Conservation (phyloP, 1,140 invertebrate genomes). For the Arctopsyche grandis region DNA sequence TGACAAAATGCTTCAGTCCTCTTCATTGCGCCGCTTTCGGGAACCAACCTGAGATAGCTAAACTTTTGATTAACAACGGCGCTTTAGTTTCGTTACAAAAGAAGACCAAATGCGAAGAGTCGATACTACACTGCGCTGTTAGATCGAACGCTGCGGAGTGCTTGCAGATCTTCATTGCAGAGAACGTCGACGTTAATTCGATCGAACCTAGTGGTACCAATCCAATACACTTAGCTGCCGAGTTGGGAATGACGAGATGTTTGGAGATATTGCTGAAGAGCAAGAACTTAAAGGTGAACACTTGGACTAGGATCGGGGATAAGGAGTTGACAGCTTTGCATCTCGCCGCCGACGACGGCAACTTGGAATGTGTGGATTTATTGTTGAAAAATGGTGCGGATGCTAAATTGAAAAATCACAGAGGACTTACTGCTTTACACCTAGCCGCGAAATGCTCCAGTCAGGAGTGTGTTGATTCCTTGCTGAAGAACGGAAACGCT, state of each 20-base stretch:
- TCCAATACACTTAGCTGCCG: slow-evolving; percentile 80
- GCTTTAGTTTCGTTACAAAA: slow-evolving; percentile 70
- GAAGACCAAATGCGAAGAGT: slow-evolving; percentile 75
- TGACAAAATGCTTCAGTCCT: slow-evolving; percentile 75
- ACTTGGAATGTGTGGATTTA: slow-evolving; percentile 76
- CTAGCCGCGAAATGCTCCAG: slow-evolving; percentile 79
- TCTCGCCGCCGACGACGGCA: slow-evolving; percentile 82
- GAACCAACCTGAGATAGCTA: slow-evolving; percentile 77
- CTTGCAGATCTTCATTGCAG: slow-evolving; percentile 76
- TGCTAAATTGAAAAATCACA: slow-evolving; percentile 74
- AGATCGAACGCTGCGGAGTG: slow-evolving; percentile 79
- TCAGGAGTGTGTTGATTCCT: slow-evolving; percentile 79
- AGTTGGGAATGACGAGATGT: slow-evolving; percentile 76
- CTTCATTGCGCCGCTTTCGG: slow-evolving; percentile 85
- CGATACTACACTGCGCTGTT: slow-evolving; percentile 81
- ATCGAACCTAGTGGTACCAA: slow-evolving; percentile 77
- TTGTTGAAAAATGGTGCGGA: slow-evolving; percentile 80
- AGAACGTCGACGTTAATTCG: slow-evolving; percentile 72
- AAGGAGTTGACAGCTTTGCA: slow-evolving; percentile 81
- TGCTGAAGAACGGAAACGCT: slow-evolving; percentile 76
- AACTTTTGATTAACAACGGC: slow-evolving; percentile 75
- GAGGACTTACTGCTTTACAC: slow-evolving; percentile 82
- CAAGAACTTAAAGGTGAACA: slow-evolving; percentile 69
- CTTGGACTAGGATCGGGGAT: slow-evolving; percentile 72
- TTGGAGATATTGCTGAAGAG: slow-evolving; percentile 75